Evolutionary conservation across 2,113 vertebrate genomes (phyloP).

Genomic region (Perca flavescens): DNA sequence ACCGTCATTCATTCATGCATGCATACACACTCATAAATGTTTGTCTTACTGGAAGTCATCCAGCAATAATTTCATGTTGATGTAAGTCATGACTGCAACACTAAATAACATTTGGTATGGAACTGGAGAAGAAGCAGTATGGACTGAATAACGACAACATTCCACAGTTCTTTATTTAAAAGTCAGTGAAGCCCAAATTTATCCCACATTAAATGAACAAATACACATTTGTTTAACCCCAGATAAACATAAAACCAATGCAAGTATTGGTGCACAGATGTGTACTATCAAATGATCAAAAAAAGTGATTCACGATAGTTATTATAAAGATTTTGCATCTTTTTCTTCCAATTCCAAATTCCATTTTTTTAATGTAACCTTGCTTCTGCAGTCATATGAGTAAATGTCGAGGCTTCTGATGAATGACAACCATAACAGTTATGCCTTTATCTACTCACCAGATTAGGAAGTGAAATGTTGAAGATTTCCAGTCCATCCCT

Average conservation of each 20-base stretch:
- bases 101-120: not conserved
- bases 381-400: not conserved
- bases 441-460: not conserved
- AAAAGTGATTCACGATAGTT: not conserved
- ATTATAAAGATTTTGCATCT: not conserved
- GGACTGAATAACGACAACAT: not conserved
- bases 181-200: not conserved
- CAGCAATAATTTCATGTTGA: not conserved
- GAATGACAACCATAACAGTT: not conserved
- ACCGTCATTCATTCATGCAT: not conserved
- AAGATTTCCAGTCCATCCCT: slow-evolving; percentile 37
- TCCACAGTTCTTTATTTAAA: not conserved
- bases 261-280: not conserved
- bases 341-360: not conserved
- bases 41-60: not conserved
- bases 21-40: not conserved
- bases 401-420: not conserved
- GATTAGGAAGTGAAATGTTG: slow-evolving; percentile 33
- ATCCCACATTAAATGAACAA: not conserved
- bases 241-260: too few relatives aligned
- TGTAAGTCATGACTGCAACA: not conserved
- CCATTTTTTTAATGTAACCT: not conserved
- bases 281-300: not conserved
- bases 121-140: not conserved
- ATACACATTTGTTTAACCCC: not conserved